Evolutionary conservation across 2,113 vertebrate genomes (phyloP).

Genomic region (Kryptolebias marmoratus): DNA sequence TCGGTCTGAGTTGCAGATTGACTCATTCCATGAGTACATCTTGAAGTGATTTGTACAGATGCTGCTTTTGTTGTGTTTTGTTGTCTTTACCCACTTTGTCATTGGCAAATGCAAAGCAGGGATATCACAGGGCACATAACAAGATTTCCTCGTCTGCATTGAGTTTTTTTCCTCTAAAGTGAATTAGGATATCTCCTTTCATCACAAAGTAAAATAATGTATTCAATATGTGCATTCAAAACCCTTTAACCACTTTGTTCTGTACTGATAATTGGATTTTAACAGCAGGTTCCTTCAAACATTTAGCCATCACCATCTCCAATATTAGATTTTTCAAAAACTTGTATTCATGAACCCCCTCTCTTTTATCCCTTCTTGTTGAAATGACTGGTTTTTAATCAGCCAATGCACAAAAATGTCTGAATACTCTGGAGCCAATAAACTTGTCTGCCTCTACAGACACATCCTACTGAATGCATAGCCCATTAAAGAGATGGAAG

Average conservation of each 20-base stretch:
- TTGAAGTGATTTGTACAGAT: slow-evolving; percentile 5
- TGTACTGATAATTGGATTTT: slow-evolving; percentile 76
- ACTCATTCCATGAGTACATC: slow-evolving; percentile 1
- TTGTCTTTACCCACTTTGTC: slow-evolving; percentile 50
- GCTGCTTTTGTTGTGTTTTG: slow-evolving; percentile 33
- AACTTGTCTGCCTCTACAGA: slow-evolving; percentile 60
- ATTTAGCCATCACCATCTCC: slow-evolving; percentile 69
- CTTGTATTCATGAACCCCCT: slow-evolving; percentile 60
- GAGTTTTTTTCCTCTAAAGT: slow-evolving; percentile 62
- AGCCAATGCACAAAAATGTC: slow-evolving; percentile 73
- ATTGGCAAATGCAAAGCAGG: slow-evolving; percentile 65
- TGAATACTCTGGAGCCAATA: slow-evolving; percentile 78
- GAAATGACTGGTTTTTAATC: slow-evolving; percentile 79
- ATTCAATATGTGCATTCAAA: slow-evolving; percentile 65
- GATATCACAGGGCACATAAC: slow-evolving; percentile 59
- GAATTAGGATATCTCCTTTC: slow-evolving; percentile 71
- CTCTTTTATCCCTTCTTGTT: slow-evolving; percentile 67
- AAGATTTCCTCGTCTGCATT: slow-evolving; percentile 64
- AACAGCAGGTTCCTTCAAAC: slow-evolving; percentile 67
- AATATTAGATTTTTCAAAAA: slow-evolving; percentile 76
- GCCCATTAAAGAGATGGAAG: slow-evolving; percentile 80
- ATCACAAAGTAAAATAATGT: slow-evolving; percentile 68
- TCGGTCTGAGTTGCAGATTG: slow-evolving; percentile 10
- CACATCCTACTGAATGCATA: slow-evolving; percentile 60
- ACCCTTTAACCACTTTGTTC: slow-evolving; percentile 70